Evolutionary conservation across 1,140 invertebrate species (phyloP).

Genomic region (Drosophila gunungcola): DNA sequence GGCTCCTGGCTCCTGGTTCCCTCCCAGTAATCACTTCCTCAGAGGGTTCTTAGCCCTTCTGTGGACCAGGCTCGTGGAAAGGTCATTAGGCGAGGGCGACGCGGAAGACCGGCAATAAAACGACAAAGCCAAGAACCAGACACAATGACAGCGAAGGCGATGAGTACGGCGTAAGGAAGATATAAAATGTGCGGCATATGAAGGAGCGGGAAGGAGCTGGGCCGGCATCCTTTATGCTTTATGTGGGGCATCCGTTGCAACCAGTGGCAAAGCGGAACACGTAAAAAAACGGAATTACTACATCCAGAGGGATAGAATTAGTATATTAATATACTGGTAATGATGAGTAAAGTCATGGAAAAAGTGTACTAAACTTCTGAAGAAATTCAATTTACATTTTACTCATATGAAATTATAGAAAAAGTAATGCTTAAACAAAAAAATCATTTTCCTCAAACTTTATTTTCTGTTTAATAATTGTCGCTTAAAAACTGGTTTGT

Average conservation of each 20-base stretch:
- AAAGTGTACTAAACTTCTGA: no score
- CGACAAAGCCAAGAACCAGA: slow-evolving; percentile 69
- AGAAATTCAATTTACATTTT: no score
- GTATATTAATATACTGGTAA: no score
- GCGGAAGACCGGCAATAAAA: slow-evolving; percentile 79
- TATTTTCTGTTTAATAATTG: no score
- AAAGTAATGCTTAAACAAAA: no score
- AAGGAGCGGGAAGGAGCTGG: slow-evolving; percentile 23
- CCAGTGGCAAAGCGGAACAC: slow-evolving; percentile 22
- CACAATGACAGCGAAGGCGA: slow-evolving; percentile 60
- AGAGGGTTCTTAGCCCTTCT: slow-evolving; percentile 29
- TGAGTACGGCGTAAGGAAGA: slow-evolving; percentile 67
- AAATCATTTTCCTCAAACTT: no score
- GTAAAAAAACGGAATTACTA: not conserved
- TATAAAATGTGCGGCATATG: slow-evolving; percentile 65
- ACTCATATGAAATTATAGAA: no score
- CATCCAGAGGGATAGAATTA: not conserved
- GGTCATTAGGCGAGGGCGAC: slow-evolving; percentile 72
- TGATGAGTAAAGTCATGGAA: no score
- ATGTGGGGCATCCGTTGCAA: slow-evolving; percentile 70
- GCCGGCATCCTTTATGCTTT: slow-evolving; percentile 74
- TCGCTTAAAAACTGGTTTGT: no score
- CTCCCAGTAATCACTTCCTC: slow-evolving; percentile 65
- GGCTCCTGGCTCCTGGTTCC: slow-evolving; percentile 11
- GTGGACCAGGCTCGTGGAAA: slow-evolving; percentile 37